Evolutionary conservation across 2,113 vertebrate genomes (phyloP).

Genomic region (Shinisaurus crocodilurus): DNA sequence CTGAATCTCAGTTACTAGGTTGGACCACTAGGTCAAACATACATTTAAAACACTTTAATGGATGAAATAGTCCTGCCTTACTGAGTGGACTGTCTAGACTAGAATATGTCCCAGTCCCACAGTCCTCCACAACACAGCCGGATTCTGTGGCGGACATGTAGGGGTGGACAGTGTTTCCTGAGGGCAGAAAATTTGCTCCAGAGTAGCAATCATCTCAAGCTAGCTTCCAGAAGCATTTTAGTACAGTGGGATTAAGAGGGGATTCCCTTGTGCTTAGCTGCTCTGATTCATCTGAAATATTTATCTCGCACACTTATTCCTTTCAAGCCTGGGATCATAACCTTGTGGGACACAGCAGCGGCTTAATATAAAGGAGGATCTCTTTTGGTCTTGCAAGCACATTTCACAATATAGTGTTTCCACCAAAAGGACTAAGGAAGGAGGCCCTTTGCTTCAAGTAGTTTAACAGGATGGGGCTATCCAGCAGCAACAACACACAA

Average conservation of each 20-base stretch:
- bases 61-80: not conserved
- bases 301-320: not conserved
- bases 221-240: not conserved
- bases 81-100: not conserved
- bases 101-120: not conserved
- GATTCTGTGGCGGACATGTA: not conserved
- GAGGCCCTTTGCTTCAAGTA: not conserved
- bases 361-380: not conserved
- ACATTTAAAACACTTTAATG: not conserved
- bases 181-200: not conserved
- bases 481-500: not conserved
- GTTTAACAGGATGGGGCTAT: not conserved
- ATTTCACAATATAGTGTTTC: not conserved
- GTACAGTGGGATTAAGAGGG: not conserved
- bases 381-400: not conserved
- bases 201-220: not conserved
- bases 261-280: not conserved
- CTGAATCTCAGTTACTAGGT: not conserved
- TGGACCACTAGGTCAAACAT: not conserved
- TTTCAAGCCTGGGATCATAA: not conserved
- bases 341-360: no score
- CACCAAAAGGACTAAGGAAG: not conserved
- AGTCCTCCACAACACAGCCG: not conserved
- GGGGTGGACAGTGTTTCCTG: not conserved
- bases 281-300: not conserved